Base-by-base conservation (phyloP, 2,888 invertebrate species). In the Sipha maydis region DNA sequence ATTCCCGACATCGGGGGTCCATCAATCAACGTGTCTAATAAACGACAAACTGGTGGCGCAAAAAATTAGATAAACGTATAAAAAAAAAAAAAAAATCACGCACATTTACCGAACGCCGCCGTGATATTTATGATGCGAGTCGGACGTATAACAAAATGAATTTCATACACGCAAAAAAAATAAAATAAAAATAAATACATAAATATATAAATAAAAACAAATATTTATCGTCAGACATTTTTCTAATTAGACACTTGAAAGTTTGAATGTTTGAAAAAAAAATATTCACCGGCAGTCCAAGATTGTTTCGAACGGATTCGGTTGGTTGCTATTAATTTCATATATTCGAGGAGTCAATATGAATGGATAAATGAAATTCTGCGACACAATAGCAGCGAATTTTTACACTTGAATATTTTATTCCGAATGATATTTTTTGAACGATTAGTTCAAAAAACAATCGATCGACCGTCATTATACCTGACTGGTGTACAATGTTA, bases 11-110 rank as follows among this genome's bases (percentile, higher is more conserved):
- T 85, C 79, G 71, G 56, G 34, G 82, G 67, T 67, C 88, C 80
- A 88, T 88, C 88, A 88, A 88, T 88, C 88, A 88, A 88, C 88
- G 48, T 82, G 88, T 88, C 82, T 48, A 76, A 88, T 88, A 88
- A 88, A 88, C 80, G 88, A 88, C 88, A 88, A 88, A 88, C 88
- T 88, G 80, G 88, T 82, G 88, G 88, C 80, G 82, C 88, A 82
- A 88, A 88, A 88, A 82, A 82, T 86, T 76, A 86, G 38, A 80
- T 79, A 75, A 21, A 61, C 34, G 61, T 56, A 85, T 69, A 56
- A 67, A 76, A 77, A 77, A 56, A 71, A 76, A 54, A 71, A 73
- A 79, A 69, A 85, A 73, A 79, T 56, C 61, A 67, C 54, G 73
- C 86, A 80, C 77, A 69, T 85, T 67, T n/a, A 48, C 85, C 11